Percentiles rank a stretch among this genome's conserved stretches.
Conservation (phyloP, 2,888 invertebrate species). For the Physocephala rufipes region DNA sequence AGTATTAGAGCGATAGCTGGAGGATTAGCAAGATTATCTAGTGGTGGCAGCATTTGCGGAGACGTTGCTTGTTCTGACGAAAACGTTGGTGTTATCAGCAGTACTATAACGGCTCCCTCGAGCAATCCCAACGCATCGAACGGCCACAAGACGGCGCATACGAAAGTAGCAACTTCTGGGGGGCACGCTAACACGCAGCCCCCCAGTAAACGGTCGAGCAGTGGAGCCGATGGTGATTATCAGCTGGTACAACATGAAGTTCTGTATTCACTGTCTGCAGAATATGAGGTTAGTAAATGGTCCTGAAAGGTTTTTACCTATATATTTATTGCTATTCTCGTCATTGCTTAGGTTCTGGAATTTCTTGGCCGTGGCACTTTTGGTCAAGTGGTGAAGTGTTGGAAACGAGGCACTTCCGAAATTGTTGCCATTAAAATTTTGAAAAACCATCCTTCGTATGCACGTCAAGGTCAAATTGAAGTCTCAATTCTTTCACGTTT, state of each 20-base stretch:
- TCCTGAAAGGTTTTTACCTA: neutral
- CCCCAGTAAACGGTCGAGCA: constrained; percentile 77
- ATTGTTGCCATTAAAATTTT: constrained; percentile 99
- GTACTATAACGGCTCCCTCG: constrained; percentile 38
- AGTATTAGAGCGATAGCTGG: constrained; percentile 32
- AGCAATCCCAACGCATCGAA: constrained; percentile 55
- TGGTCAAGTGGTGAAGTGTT: constrained; percentile 99
- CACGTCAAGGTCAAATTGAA: constrained; percentile 99
- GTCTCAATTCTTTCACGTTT: constrained; percentile 92
- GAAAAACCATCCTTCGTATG: constrained; percentile 99
- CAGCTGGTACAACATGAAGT: constrained; percentile 98
- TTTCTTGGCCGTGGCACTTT: constrained; percentile 99
- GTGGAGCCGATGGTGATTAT: constrained; percentile 96
- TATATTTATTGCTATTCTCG: no score
- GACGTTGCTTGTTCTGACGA: constrained; percentile 12
- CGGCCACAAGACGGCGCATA: constrained; percentile 67
- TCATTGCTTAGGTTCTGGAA: constrained; percentile 83
- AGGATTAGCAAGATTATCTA: constrained; percentile 45
- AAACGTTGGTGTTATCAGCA: constrained; percentile 31
- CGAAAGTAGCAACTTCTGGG: constrained; percentile 67
- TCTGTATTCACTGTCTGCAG: constrained; percentile 94
- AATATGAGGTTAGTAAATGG: constrained; percentile 72
- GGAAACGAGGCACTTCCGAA: constrained; percentile 99
- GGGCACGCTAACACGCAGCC: constrained; percentile 69
- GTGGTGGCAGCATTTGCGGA: constrained; percentile 14